phyloP scores from a whole-genome alignment of 2,113 vertebrate species.

The Montifringilla adamsi region DNA sequence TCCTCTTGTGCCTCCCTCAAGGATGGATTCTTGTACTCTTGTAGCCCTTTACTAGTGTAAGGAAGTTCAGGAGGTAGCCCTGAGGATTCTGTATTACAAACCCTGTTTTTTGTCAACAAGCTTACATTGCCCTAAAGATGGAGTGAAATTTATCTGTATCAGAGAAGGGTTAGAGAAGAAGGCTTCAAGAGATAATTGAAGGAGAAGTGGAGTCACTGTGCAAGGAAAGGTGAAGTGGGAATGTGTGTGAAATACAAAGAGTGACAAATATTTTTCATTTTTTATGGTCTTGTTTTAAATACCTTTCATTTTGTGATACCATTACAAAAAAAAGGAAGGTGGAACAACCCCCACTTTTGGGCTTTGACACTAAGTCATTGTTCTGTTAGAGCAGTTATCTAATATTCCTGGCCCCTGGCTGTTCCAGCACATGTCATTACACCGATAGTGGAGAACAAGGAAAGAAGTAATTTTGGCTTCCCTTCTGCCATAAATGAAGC shows the following conservation, averaged over 20 bases:
- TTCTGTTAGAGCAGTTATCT: neutral
- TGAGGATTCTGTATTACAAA: neutral
- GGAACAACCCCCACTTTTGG: neutral
- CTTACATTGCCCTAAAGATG: neutral
- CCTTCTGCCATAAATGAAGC: slow-evolving; percentile 7
- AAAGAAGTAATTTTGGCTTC: slow-evolving; percentile 31
- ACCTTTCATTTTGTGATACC: neutral
- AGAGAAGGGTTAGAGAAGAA: neutral
- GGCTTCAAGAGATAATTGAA: neutral
- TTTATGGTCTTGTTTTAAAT: neutral
- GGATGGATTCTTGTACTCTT: neutral
- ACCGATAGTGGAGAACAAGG: neutral
- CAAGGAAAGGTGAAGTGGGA: neutral
- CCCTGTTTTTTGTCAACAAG: neutral
- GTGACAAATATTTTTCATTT: neutral
- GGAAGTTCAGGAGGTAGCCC: neutral
- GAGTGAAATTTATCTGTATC: neutral
- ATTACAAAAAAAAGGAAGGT: neutral
- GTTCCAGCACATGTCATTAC: neutral
- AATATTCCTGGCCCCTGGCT: neutral
- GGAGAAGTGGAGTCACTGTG: neutral
- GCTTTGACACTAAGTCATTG: neutral
- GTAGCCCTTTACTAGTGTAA: neutral
- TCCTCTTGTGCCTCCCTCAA: slow-evolving; percentile 1
- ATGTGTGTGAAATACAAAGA: neutral